Percentiles rank a stretch among this genome's conserved stretches.
Conservation (phyloP, 1,140 invertebrate species). For the Bradynema listronoti region DNA sequence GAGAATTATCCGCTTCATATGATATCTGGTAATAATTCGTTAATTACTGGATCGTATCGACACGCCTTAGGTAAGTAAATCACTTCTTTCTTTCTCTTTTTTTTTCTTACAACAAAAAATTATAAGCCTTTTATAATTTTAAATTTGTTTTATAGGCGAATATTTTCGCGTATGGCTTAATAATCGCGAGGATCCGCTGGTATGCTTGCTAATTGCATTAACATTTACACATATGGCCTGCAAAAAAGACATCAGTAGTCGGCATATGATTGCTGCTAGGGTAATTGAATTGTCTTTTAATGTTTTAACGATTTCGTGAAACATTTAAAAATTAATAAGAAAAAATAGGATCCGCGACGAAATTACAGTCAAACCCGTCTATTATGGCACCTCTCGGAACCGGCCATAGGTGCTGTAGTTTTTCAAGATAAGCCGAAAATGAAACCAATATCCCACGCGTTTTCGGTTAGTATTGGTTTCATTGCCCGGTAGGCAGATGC, state of each 20-base stretch:
- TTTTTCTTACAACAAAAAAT: background rate
- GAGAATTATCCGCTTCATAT: conserved; percentile 45
- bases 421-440: too few relatives aligned
- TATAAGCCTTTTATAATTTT: background rate
- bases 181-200: conserved; percentile 43
- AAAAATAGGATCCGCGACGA: too few relatives aligned
- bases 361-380: too few relatives aligned
- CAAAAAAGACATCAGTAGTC: conserved; percentile 54
- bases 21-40: conserved; percentile 56
- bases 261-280: conserved; percentile 49
- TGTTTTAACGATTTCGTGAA: too few relatives aligned
- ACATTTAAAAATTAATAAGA: conserved; percentile 4
- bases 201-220: conserved; percentile 47
- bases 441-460: too few relatives aligned
- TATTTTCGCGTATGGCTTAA: conserved; percentile 45
- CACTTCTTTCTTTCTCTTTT: conserved; percentile 8
- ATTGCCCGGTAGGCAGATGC: too few relatives aligned
- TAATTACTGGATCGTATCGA: conserved; percentile 54
- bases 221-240: conserved; percentile 56
- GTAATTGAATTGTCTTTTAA: conserved; percentile 28
- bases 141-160: conserved; percentile 35
- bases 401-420: too few relatives aligned
- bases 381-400: too few relatives aligned
- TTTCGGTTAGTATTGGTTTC: too few relatives aligned
- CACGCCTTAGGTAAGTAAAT: conserved; percentile 48